Percentiles rank a stretch among this genome's conserved stretches.
Evolutionary conservation across 1,140 invertebrate genomes (phyloP).

Genomic region (Leptopilina boulardi): DNA sequence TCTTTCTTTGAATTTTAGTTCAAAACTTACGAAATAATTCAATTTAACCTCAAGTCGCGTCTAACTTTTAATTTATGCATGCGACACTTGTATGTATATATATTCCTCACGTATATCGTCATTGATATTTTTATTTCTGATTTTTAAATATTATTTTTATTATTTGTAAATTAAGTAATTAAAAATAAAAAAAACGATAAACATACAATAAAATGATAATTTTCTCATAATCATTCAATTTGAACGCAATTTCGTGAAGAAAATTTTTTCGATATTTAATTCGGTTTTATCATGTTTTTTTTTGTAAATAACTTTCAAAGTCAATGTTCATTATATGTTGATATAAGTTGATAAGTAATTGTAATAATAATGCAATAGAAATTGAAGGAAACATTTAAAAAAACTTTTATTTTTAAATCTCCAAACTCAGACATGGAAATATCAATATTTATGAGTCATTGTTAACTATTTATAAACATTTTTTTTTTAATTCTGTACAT

Average conservation of each 20-base stretch:
- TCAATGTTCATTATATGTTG: no score
- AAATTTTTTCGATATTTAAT: no score
- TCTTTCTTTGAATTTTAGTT: neutral
- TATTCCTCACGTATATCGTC: neutral
- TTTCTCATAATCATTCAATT: no score
- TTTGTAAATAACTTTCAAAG: no score
- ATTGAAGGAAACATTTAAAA: neutral
- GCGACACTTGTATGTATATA: neutral
- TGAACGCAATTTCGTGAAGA: no score
- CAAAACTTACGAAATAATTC: neutral
- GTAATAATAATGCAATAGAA: neutral
- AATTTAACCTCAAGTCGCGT: neutral
- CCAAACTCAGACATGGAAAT: slow-evolving; percentile 5
- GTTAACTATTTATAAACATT: neutral
- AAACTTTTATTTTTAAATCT: slow-evolving; percentile 6
- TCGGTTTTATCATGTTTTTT: no score
- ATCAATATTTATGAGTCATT: slow-evolving; percentile 1
- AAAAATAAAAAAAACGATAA: no score
- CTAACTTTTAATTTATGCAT: slow-evolving; percentile 11
- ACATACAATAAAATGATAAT: neutral
- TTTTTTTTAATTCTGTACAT: neutral
- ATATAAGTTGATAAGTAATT: neutral
- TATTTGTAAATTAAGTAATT: neutral
- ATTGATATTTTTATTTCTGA: neutral
- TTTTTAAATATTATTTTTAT: neutral